Evolutionary conservation across 2,113 vertebrate species (phyloP).

Genomic region (Proterorhinus semilunaris): DNA sequence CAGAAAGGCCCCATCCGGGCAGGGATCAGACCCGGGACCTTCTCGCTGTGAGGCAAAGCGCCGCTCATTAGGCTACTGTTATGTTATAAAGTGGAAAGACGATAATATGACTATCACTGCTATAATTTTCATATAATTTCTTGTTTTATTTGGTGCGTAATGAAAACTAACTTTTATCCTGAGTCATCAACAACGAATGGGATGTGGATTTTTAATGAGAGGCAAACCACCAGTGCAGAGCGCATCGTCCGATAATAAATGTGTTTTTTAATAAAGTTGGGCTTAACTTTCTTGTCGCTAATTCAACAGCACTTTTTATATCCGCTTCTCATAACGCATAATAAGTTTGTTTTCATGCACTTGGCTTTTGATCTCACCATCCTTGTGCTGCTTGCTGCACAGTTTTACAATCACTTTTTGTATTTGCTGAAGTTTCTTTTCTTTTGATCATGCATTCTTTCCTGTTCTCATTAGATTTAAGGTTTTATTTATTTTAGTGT

Average conservation of each 20-base stretch:
- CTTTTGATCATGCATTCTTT: slow-evolving; percentile 45
- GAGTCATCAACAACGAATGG: neutral
- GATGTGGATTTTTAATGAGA: neutral
- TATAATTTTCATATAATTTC: no score
- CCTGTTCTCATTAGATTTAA: neutral
- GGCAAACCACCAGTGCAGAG: neutral
- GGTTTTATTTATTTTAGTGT: slow-evolving; percentile 9
- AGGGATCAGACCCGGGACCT: no score
- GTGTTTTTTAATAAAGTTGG: slow-evolving; percentile 1
- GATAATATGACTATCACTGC: neutral
- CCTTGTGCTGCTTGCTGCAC: slow-evolving; percentile 15
- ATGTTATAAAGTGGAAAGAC: neutral
- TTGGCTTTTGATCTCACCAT: slow-evolving; percentile 37
- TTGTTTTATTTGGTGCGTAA: no score
- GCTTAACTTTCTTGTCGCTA: neutral
- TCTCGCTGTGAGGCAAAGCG: no score
- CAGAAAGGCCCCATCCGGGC: no score
- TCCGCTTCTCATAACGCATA: slow-evolving; percentile 10
- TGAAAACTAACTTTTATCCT: neutral
- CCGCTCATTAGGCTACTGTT: no score
- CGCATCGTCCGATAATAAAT: neutral
- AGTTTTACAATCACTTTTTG: slow-evolving; percentile 17
- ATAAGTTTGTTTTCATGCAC: slow-evolving; percentile 19
- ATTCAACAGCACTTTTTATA: slow-evolving; percentile 7
- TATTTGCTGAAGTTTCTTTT: slow-evolving; percentile 6